Base-by-base conservation (phyloP, 1,140 invertebrate species). In the Antheraea pernyi region DNA sequence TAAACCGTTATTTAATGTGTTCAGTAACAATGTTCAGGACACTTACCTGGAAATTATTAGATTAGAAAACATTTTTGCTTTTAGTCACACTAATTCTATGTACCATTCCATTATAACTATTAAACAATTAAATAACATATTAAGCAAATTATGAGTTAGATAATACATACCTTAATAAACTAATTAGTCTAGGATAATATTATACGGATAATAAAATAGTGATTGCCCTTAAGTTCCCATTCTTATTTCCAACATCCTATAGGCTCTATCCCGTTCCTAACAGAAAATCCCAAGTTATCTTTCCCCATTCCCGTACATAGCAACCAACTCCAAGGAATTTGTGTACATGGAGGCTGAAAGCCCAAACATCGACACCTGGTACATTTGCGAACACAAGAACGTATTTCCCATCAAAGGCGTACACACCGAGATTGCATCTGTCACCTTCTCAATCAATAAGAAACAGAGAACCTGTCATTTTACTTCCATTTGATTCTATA, bases 311-410 rank as follows among this genome's bases (percentile, higher is more conserved):
- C 72, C 79, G 16, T 76, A 67, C 36, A 68, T 77, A 67, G 79
- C 79, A 81, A 81, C 65, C 19, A 69, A 75, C 58, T 63, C 69
- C 19, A 74, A 71, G 53, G 71, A 60, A 19, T 79, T 71, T 60
- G 58, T 78, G 72, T 81, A 77, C 75, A 76, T 79, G 63, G 72
- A 77, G 73, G 65, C 78, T 67, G 74, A 81, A 81, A 77, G 77
- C 69, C 71, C 73, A 72, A 81, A 80, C 73, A 53, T 36, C 39
- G 61, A 64, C 22, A 69, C 36, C 42, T 64, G 22, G 22, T 64
- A 64, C n/a, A 16, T 69, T 46, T 69, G 68, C 22, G 48, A 46
- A 53, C 18, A 64, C 7, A 63, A 69, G 16, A 0, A n/a, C n/a
- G n/a, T n/a, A n/a, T 42, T 42, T 42, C 39, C 7, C 39, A 42